Base-by-base conservation (phyloP, 2,888 invertebrate species). In the Beris chalybata region DNA sequence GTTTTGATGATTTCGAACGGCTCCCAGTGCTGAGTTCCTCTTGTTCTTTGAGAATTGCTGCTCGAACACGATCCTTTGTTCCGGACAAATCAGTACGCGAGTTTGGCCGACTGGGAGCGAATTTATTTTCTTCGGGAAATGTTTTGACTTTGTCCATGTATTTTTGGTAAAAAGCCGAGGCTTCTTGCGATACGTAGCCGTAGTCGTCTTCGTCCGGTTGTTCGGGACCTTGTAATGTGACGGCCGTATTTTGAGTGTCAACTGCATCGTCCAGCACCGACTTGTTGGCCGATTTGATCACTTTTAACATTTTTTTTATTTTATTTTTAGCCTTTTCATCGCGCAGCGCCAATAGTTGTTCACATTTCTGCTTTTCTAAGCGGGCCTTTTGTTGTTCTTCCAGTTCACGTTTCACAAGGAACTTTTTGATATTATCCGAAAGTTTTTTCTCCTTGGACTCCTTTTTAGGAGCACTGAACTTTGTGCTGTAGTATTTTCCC, bases 151-250 rank as follows among this genome's bases (percentile, higher is more conserved):
- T 93, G 72, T 89, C 89, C 85, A 94, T 91, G 83, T 94, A 87
- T 78, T 93, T 92, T 71, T 88, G 87, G 77, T 93, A 93, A 73
- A 89, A 85, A 32, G 89, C 90, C 52, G 91, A 87, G 1, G 93
- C 90, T 77, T 90, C 90, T 73, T 89, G 89, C 0, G 94, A 94
- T 47, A 91, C 92, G 76, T 93, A 94, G 0, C 94, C 95, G 76
- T 94, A 95, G 76, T 95, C 94, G 81, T 95, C 95, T 76, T 93
- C 92, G 74, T 94, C 94, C 0, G 92, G 91, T 74, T 93, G 92
- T 1, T 89, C 86, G 0, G 89, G 87, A 0, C 91, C 92, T 57
- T 86, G 85, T 44, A 87, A 79, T 0, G 91, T 91, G 4, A 91
- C 85, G 4, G 90, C 89, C 12, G 91, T 91, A 72, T 92, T 88